These are phyloP conservation scores for Crossaster papposus DNA, from an alignment of 53 echinoderm and acorn worm genomes.

Conservation along the genomic window DNA sequence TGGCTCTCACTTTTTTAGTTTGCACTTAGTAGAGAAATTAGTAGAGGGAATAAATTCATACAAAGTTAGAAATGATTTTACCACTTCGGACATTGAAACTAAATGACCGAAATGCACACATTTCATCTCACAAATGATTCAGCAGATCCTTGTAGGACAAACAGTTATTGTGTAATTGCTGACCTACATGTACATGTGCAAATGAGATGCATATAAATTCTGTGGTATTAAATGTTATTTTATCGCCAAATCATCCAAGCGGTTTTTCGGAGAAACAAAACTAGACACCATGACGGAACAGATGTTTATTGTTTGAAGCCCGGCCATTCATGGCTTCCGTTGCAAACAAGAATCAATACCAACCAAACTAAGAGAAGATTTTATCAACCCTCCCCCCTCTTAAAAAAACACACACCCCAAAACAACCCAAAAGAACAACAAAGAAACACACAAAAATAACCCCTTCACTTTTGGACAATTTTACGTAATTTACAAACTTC, in stretches of 20 bases:
- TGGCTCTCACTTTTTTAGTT: conserved; percentile 46
- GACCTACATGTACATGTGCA: neutral
- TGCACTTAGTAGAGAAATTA: conserved; percentile 34
- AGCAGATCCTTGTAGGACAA: neutral
- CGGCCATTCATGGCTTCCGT: neutral
- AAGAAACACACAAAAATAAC: no score
- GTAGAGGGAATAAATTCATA: neutral
- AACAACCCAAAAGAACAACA: no score
- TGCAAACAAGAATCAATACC: no score
- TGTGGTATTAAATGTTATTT: neutral
- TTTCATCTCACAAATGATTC: neutral
- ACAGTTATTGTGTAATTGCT: neutral
- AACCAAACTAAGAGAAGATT: no score
- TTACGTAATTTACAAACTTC: no score
- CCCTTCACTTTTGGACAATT: no score
- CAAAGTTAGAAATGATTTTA: neutral
- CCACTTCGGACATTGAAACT: no score
- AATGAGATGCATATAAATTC: neutral
- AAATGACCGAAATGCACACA: no score
- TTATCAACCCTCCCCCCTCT: no score
- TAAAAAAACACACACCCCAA: no score
- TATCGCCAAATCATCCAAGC: neutral
- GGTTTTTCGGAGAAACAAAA: neutral
- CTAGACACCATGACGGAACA: neutral
- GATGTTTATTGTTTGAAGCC: neutral